phyloP scores from a whole-genome alignment of 64 coral and sea anemone genomes.

The Astreopora myriophthalma region DNA sequence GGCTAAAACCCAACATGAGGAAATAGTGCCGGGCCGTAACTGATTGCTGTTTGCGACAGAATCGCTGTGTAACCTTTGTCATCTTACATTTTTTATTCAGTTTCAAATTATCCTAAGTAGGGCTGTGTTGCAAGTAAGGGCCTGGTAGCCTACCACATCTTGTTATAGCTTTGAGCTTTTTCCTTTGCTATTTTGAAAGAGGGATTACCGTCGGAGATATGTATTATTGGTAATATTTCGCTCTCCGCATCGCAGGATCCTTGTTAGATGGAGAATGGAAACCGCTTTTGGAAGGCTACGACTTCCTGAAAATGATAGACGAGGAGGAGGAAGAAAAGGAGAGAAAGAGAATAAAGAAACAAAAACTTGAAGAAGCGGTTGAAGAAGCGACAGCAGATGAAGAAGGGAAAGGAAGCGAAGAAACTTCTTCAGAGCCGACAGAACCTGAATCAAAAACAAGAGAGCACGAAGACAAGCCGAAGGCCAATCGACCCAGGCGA shows the following conservation, averaged over 20 bases:
- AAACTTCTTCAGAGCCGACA: not conserved
- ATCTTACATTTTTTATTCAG: too few relatives aligned
- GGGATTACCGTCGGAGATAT: too few relatives aligned
- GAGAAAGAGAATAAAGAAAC: not conserved
- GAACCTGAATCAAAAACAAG: not conserved
- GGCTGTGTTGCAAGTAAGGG: too few relatives aligned
- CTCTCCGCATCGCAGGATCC: not conserved
- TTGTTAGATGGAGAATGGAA: conserved; percentile 29
- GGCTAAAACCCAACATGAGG: too few relatives aligned
- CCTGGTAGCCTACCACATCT: too few relatives aligned
- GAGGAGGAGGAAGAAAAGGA: conserved; percentile 51
- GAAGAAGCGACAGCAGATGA: not conserved
- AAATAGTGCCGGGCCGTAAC: too few relatives aligned
- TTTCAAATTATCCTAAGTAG: too few relatives aligned
- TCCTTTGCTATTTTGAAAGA: too few relatives aligned
- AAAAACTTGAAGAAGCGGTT: not conserved
- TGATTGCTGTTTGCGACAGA: too few relatives aligned
- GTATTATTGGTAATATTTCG: not conserved
- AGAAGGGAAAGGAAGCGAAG: not conserved
- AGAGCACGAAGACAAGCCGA: not conserved
- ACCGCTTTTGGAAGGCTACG: conserved; percentile 63
- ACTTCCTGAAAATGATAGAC: conserved; percentile 45
- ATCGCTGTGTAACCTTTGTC: too few relatives aligned
- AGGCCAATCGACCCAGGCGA: not conserved
- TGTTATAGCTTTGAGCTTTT: too few relatives aligned